Base-by-base conservation (phyloP, 2,797 vertebrate species). In the Microhierax caerulescens region DNA sequence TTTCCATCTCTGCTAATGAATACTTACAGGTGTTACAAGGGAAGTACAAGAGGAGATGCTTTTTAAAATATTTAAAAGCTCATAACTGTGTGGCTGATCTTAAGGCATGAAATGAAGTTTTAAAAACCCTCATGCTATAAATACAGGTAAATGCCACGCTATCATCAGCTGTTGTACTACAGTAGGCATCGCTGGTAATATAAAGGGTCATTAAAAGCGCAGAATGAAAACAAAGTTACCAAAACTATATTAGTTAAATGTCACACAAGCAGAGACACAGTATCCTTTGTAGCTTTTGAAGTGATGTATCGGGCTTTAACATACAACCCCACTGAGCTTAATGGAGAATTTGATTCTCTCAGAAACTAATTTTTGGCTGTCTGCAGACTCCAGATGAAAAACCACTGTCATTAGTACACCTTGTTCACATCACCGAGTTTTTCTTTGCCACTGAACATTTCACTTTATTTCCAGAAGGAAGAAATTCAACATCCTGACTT, bases 331-430 rank as follows among this genome's bases (percentile, higher is more conserved):
- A 77, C 57, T 68, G 89, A 90, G 73, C 82, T 91, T 80, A 95
- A 95, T 75, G 85, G 82, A 70, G 87, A 93, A 96, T 89, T 96
- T 74, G 70, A 72, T 94, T 85, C 82, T 91, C 82, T 85, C 73
- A 32, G 72, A 91, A 93, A 79, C 68, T 95, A 91, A 93, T 96
- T 96, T 95, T 95, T 92, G 72, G 48, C 89, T 96, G 89, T 79
- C 96, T 94, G 72, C 64, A 93, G 84, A 64, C 81, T 95, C 64
- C 8, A 1, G 72, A 96, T 93, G 95, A 95, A 93, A 95, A 96
- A 87, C 11, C 77, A 76, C 88, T 28, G 36, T 88, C 93, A 88
- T 83, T 94, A 94, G 76, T 78, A 93, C 65, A 96, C 79, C 76
- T 96, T 85, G 73, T 59, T 90, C 86, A 88, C 22, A 72, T 90